A percentile compares a stretch with the other conserved stretches of the same genome.
Conservation (phyloP, 2,888 invertebrate species). For the Caenorhabditis angaria region DNA sequence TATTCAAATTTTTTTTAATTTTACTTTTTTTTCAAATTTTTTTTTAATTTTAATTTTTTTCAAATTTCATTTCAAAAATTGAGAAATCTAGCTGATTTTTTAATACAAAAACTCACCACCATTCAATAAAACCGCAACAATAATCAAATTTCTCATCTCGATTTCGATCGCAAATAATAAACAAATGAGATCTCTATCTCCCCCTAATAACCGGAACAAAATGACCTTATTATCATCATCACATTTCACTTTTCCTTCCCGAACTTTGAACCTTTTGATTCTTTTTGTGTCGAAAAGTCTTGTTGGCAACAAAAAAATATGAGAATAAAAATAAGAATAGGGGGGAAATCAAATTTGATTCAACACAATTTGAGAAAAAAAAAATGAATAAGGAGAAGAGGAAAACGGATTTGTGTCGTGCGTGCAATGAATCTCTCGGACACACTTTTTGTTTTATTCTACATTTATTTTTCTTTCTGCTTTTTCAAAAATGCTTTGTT, state of each 20-base stretch:
- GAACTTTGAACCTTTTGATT: background rate
- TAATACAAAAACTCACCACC: too few relatives aligned
- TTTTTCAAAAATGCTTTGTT: background rate
- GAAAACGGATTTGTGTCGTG: conserved; percentile 4
- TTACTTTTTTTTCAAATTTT: too few relatives aligned
- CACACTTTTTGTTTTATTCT: too few relatives aligned
- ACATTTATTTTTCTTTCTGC: background rate
- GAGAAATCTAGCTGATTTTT: too few relatives aligned
- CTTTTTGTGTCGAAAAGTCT: background rate
- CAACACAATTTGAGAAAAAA: background rate
- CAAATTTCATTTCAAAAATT: too few relatives aligned
- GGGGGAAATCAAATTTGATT: conserved; percentile 1
- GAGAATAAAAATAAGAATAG: too few relatives aligned
- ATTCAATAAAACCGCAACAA: background rate
- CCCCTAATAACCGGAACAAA: conserved; percentile 1
- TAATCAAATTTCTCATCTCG: background rate
- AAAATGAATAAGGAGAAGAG: background rate
- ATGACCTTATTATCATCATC: conserved; percentile 2
- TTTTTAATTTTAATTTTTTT: too few relatives aligned
- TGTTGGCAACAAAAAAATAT: background rate
- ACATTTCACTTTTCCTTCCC: background rate
- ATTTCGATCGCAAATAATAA: background rate
- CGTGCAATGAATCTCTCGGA: too few relatives aligned
- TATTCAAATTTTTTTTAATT: too few relatives aligned
- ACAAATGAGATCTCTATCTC: background rate